Conservation (phyloP, 2,797 vertebrate genomes). For the Tiaroga cobitis region DNA sequence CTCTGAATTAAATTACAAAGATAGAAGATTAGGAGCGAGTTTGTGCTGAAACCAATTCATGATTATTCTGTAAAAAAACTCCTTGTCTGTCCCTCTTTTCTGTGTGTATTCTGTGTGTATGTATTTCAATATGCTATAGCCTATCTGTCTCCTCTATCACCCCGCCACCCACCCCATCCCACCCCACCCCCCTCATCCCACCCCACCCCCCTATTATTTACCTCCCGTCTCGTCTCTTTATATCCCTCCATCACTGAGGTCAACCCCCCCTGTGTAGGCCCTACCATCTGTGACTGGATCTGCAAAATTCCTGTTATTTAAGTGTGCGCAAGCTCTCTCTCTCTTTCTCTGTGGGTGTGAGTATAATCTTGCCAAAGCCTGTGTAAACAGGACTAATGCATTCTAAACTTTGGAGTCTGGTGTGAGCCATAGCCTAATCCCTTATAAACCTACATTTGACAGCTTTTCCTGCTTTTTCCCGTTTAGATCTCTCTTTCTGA, state of each 20-base stretch:
- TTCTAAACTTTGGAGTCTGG: constrained; percentile 77
- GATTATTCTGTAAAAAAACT: constrained; percentile 22
- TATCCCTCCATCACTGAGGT: constrained; percentile 36
- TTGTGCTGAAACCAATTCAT: constrained; percentile 28
- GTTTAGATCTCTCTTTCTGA: constrained; percentile 25
- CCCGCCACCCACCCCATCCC: not conserved
- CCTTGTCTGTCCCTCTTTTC: not conserved
- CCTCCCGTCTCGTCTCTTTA: constrained; percentile 30
- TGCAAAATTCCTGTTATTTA: constrained; percentile 60
- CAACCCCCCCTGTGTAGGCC: constrained; percentile 35
- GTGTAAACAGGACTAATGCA: constrained; percentile 83
- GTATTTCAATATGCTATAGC: constrained; percentile 28
- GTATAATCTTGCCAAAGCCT: constrained; percentile 72
- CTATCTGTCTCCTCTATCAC: not conserved
- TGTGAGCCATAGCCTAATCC: constrained; percentile 71
- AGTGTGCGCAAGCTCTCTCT: constrained; percentile 2
- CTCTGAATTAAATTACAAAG: constrained; percentile 37
- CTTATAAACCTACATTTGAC: constrained; percentile 82
- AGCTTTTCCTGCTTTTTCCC: constrained; percentile 65
- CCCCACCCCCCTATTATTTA: not conserved
- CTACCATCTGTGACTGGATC: constrained; percentile 60
- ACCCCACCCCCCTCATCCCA: not conserved
- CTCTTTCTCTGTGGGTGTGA: constrained; percentile 53
- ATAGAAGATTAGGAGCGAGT: constrained; percentile 23
- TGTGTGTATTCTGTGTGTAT: constrained; percentile 18